Evolutionary conservation across 2,797 vertebrate species (phyloP).

Genomic region (Hippoglossus hippoglossus): DNA sequence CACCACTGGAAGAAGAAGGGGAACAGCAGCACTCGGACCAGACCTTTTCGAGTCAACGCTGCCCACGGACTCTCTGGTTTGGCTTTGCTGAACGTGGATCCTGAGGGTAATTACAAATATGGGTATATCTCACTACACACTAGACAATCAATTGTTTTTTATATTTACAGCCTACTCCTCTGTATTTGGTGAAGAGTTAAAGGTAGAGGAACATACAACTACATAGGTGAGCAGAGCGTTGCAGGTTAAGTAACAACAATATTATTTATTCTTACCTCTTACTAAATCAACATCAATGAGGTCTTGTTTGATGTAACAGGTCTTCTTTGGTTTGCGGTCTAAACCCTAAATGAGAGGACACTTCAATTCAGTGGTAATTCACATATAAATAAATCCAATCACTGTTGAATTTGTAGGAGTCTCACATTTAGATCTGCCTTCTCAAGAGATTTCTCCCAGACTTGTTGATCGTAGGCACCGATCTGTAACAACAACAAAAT

Average conservation of each 20-base stretch:
- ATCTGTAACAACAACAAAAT: slow-evolving; percentile 83
- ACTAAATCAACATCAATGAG: slow-evolving; percentile 99
- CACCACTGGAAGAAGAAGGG: slow-evolving; percentile 97
- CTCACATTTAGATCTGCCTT: slow-evolving; percentile 91
- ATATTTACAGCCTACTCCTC: background rate
- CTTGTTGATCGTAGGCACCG: slow-evolving; percentile 95
- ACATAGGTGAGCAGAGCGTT: too few relatives aligned
- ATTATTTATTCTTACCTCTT: slow-evolving; percentile 86
- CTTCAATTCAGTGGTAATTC: background rate
- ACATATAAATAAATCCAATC: background rate
- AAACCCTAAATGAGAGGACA: slow-evolving; percentile 84
- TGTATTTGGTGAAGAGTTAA: background rate
- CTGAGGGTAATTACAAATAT: slow-evolving; percentile 68
- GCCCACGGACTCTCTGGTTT: slow-evolving; percentile 98
- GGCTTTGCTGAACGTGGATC: slow-evolving; percentile 98
- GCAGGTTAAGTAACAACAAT: too few relatives aligned
- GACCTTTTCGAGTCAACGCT: slow-evolving; percentile 92
- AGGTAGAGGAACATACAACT: background rate
- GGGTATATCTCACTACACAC: background rate
- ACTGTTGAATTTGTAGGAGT: background rate
- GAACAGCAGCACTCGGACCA: slow-evolving; percentile 94
- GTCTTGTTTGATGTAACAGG: slow-evolving; percentile 94
- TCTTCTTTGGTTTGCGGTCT: slow-evolving; percentile 97
- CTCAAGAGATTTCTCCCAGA: slow-evolving; percentile 95
- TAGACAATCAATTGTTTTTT: background rate